phyloP scores from a whole-genome alignment of 2,797 vertebrate species.

The Pseudochirops corinnae region DNA sequence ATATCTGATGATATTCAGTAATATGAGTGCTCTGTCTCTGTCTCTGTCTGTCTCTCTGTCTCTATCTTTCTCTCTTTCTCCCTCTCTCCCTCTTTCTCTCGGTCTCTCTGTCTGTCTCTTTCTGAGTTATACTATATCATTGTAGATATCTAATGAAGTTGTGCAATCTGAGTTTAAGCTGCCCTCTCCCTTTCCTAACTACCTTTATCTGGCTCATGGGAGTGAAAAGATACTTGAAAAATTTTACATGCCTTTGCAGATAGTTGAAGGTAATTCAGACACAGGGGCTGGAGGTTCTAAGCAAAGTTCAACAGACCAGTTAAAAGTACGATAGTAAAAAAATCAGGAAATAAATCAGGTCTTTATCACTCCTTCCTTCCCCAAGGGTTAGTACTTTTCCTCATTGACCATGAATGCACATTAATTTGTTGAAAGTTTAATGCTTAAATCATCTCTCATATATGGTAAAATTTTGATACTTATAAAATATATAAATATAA shows the following conservation, averaged over 20 bases:
- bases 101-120: background rate
- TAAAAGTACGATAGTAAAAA: background rate
- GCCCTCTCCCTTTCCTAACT: background rate
- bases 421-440: slow-evolving; percentile 48
- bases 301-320: background rate
- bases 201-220: background rate
- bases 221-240: background rate
- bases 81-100: background rate
- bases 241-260: background rate
- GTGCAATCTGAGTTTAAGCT: background rate
- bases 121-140: background rate
- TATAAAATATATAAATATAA: slow-evolving; percentile 37
- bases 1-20: background rate
- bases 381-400: background rate
- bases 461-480: slow-evolving; percentile 23
- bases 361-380: background rate
- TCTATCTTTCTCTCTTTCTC: background rate
- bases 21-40: background rate
- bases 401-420: slow-evolving; percentile 11
- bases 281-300: background rate
- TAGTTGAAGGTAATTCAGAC: background rate
- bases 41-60: too few species aligned
- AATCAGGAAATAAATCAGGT: background rate
- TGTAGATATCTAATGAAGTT: background rate
- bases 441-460: slow-evolving; percentile 49